Conservation (phyloP, 2,888 invertebrate species). For the Dasypolia templi region DNA sequence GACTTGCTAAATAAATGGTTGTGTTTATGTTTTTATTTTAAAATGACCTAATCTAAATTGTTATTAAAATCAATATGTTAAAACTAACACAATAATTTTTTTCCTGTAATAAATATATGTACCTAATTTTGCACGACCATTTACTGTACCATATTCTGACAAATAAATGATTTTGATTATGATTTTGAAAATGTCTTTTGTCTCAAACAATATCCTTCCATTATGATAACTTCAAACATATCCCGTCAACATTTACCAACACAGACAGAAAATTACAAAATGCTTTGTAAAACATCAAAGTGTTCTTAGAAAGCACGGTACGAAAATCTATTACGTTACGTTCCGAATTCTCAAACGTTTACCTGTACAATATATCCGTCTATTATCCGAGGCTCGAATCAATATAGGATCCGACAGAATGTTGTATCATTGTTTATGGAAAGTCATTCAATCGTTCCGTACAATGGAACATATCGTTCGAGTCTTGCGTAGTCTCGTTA, state of each 20-base stretch:
- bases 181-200: conserved; percentile 17
- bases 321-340: conserved; percentile 64
- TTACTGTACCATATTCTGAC: too few species aligned
- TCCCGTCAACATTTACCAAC: conserved; percentile 9
- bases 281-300: conserved; percentile 66
- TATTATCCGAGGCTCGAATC: conserved; percentile 74
- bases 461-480: conserved; percentile 84
- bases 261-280: conserved; percentile 48
- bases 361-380: conserved; percentile 67
- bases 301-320: conserved; percentile 47
- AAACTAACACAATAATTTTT: too few species aligned
- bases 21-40: too few species aligned
- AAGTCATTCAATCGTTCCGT: conserved; percentile 85
- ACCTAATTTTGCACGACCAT: too few species aligned
- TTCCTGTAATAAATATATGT: too few species aligned
- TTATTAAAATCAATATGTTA: too few species aligned
- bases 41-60: too few species aligned
- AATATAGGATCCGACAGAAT: conserved; percentile 71
- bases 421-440: conserved; percentile 86
- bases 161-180: too few species aligned
- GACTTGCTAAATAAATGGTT: too few species aligned
- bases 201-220: conserved; percentile 37
- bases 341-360: conserved; percentile 64
- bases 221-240: conserved; percentile 43
- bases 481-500: conserved; percentile 79